Conservation (phyloP, 2,797 vertebrate genomes). For the Cyclopterus lumpus region DNA sequence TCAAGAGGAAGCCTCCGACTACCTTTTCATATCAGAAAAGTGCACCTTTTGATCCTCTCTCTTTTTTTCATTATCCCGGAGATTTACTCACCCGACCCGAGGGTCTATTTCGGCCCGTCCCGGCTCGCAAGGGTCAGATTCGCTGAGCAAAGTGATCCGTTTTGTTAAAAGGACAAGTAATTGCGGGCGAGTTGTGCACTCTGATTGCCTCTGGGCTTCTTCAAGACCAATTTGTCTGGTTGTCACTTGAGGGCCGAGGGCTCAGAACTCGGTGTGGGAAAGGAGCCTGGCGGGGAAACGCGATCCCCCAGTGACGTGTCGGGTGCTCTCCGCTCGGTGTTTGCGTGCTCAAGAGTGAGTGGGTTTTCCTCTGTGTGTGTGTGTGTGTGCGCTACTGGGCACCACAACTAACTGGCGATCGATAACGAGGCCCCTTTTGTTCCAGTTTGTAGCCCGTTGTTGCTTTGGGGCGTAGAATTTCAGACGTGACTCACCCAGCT, state of each 20-base stretch:
- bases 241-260: slow-evolving; percentile 56
- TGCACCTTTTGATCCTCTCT: slow-evolving; percentile 25
- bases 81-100: slow-evolving; percentile 12
- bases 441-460: slow-evolving; percentile 3
- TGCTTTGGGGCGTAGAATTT: slow-evolving; percentile 12
- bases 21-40: slow-evolving; percentile 24
- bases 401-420: slow-evolving; percentile 20
- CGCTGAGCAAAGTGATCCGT: slow-evolving; percentile 60
- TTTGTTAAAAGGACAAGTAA: slow-evolving; percentile 67
- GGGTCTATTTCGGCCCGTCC: slow-evolving; percentile 52
- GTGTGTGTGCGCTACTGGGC: slow-evolving; percentile 6
- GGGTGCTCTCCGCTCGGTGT: slow-evolving; percentile 24
- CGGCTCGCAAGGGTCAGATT: slow-evolving; percentile 45
- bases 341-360: slow-evolving; percentile 15
- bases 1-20: slow-evolving; percentile 11
- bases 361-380: slow-evolving; percentile 11
- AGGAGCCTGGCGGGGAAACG: slow-evolving; percentile 47
- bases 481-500: slow-evolving; percentile 13
- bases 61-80: slow-evolving; percentile 30
- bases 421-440: slow-evolving; percentile 38
- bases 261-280: slow-evolving; percentile 36
- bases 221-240: slow-evolving; percentile 71
- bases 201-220: slow-evolving; percentile 69
- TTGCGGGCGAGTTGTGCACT: slow-evolving; percentile 63
- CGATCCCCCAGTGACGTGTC: slow-evolving; percentile 40